Conservation (phyloP, 2,888 invertebrate genomes). For the Penaeus monodon region DNA sequence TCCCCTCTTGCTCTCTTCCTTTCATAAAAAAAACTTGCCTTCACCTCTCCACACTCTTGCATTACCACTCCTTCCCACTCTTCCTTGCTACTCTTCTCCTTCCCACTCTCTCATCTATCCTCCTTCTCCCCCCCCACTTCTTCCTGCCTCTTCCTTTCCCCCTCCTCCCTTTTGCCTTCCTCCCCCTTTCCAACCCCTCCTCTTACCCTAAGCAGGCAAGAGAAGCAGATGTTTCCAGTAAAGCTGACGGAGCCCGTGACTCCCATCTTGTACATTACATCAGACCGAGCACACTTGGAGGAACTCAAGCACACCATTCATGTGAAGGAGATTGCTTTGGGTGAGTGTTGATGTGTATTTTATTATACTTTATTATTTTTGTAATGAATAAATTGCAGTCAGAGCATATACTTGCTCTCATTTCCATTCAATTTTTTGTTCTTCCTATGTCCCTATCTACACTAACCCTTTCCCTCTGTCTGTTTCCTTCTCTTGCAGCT, state of each 20-base stretch:
- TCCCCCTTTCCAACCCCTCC: background rate
- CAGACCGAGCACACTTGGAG: conserved; percentile 89
- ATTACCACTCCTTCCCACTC: background rate
- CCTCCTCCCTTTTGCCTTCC: background rate
- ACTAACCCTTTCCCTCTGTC: background rate
- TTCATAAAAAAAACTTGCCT: no score
- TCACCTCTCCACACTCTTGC: background rate
- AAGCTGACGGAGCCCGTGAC: conserved; percentile 91
- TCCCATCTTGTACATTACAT: conserved; percentile 89
- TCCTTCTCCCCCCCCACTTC: background rate
- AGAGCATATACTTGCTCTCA: background rate
- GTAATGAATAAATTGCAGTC: background rate
- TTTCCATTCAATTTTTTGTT: background rate
- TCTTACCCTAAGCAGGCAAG: conserved; percentile 21
- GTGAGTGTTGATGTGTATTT: conserved; percentile 68
- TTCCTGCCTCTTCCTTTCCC: no score
- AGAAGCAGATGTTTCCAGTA: conserved; percentile 80
- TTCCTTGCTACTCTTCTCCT: no score
- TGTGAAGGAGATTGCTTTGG: conserved; percentile 83
- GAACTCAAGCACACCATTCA: conserved; percentile 91
- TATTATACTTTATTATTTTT: background rate
- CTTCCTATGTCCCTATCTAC: background rate
- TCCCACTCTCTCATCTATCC: no score
- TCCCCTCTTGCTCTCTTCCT: background rate
- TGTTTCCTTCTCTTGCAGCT: conserved; percentile 72